A percentile compares a stretch with the other conserved stretches of the same genome.
phyloP scores from a whole-genome alignment of 2,888 invertebrate species.

The Lissonota sp. region DNA sequence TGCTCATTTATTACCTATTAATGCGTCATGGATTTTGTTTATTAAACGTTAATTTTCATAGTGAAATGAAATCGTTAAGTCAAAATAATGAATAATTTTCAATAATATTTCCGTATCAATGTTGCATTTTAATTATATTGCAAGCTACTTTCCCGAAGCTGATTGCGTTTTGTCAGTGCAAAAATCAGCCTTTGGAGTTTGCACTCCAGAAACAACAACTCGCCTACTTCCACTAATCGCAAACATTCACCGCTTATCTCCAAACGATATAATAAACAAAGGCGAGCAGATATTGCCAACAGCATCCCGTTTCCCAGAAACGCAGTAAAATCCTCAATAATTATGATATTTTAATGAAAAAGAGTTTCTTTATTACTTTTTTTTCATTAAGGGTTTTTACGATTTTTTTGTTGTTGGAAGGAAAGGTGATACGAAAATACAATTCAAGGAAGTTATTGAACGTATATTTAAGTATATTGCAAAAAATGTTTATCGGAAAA shows the following conservation, averaged over 20 bases:
- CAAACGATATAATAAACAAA: slow-evolving; percentile 27
- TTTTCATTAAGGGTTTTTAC: too few species aligned
- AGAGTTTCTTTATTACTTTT: too few species aligned
- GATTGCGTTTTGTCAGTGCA: slow-evolving; percentile 34
- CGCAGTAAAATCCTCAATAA: slow-evolving; percentile 6
- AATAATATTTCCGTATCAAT: background rate
- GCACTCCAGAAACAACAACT: slow-evolving; percentile 39
- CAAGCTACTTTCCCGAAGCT: background rate
- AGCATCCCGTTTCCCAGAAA: slow-evolving; percentile 23
- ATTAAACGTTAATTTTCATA: too few species aligned
- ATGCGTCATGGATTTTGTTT: too few species aligned
- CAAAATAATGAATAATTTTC: slow-evolving; percentile 7
- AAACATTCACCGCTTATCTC: slow-evolving; percentile 57
- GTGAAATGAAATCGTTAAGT: too few species aligned
- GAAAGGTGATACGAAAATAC: too few species aligned
- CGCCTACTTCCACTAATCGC: slow-evolving; percentile 58
- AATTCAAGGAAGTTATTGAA: too few species aligned
- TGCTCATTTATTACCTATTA: too few species aligned
- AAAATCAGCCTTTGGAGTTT: slow-evolving; percentile 58
- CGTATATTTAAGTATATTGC: too few species aligned
- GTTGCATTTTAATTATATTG: background rate
- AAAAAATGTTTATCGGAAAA: too few species aligned
- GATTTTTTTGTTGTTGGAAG: too few species aligned
- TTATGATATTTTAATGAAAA: too few species aligned
- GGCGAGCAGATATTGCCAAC: slow-evolving; percentile 28